Conservation (phyloP, 2,797 vertebrate genomes). For the Okamejei kenojei region DNA sequence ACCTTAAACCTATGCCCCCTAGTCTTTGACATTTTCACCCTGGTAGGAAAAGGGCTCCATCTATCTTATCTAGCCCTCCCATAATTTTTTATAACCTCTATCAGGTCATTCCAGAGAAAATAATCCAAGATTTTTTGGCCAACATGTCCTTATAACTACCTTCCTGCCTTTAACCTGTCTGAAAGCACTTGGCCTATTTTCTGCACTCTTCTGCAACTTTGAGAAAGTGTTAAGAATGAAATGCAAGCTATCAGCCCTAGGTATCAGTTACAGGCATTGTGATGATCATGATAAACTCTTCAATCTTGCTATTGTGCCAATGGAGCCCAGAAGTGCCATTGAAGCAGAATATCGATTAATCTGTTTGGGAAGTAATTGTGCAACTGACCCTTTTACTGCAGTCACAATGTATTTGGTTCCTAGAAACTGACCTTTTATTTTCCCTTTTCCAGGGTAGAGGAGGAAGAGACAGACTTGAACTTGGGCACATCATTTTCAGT, state of each 20-base stretch:
- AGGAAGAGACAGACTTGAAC: constrained; percentile 82
- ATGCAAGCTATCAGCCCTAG: not conserved
- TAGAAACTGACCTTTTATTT: not conserved
- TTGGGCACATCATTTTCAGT: constrained; percentile 94
- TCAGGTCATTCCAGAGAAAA: too few species aligned
- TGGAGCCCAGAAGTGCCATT: not conserved
- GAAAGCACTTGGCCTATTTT: not conserved
- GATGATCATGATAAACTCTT: not conserved
- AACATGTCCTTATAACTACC: too few species aligned
- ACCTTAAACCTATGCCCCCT: too few species aligned
- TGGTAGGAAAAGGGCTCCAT: too few species aligned
- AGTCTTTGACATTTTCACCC: too few species aligned
- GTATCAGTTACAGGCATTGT: not conserved
- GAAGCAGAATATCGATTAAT: not conserved
- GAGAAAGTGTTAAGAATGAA: not conserved
- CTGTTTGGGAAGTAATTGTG: not conserved
- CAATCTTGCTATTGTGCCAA: not conserved
- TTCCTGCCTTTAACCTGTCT: not conserved
- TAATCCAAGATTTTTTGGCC: too few species aligned
- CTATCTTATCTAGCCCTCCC: too few species aligned
- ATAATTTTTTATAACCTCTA: too few species aligned
- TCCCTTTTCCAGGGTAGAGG: constrained; percentile 66
- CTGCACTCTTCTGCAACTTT: not conserved
- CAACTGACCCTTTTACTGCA: not conserved
- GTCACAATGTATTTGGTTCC: not conserved